These are phyloP conservation scores for Cossypha heuglini DNA, from an alignment of 2,797 vertebrate species.

Conservation along the genomic window DNA sequence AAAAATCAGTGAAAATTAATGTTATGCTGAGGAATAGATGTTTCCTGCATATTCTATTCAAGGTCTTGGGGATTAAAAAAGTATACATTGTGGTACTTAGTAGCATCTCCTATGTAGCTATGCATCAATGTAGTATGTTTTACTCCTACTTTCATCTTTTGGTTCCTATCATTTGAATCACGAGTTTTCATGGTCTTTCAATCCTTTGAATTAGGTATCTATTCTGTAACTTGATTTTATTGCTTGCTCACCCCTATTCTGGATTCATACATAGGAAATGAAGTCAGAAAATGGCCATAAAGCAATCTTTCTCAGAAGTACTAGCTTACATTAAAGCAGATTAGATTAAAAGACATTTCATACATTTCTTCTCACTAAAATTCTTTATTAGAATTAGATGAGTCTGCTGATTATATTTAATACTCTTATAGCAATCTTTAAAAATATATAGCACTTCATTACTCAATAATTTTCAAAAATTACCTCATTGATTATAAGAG, in stretches of 20 bases:
- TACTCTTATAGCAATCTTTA: not conserved
- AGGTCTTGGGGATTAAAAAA: not conserved
- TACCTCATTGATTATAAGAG: not conserved
- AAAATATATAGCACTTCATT: not conserved
- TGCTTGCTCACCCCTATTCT: not conserved
- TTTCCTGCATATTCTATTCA: not conserved
- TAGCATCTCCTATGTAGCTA: not conserved
- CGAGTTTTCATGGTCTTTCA: not conserved
- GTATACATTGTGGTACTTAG: not conserved
- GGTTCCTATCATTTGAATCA: not conserved
- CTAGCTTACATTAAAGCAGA: not conserved
- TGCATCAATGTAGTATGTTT: not conserved
- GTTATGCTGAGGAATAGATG: not conserved
- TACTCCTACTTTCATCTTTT: not conserved
- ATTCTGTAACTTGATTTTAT: not conserved
- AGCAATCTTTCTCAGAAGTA: not conserved
- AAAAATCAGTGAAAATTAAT: not conserved
- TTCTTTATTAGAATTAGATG: not conserved
- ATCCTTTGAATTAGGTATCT: not conserved
- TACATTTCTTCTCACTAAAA: not conserved
- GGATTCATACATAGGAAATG: not conserved
- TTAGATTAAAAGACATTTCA: not conserved
- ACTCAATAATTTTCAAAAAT: not conserved
- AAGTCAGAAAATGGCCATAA: not conserved
- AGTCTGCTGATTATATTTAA: not conserved